Base-by-base conservation (phyloP, 2,888 invertebrate genomes). In the Cloeon dipterum region DNA sequence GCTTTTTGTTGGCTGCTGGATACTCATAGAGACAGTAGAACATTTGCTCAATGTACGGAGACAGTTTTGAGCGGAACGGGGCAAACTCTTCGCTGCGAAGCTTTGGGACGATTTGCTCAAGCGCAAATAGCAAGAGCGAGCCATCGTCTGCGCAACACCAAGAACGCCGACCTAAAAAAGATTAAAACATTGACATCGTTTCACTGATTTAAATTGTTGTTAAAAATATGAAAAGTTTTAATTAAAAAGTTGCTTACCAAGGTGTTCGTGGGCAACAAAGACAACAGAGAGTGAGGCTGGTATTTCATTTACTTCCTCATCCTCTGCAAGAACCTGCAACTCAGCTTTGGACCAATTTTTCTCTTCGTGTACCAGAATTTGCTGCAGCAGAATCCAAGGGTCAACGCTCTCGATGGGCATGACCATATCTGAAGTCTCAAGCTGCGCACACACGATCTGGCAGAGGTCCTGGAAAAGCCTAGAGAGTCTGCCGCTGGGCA, bases 1-100 rank as follows among this genome's bases (percentile, higher is more conserved):
- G 69, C 48, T 73, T 74, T 50, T 70, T 76, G 40, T 67, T 71
- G n/a, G n/a, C n/a, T n/a, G n/a, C n/a, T 1, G 81, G 81, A 57
- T 82, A 78, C 2, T 76, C 75, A 53, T 78, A 91, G 2, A 93
- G 59, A 53, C 93, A 93, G 54, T 70, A 88, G 40, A 76, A 65
- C 41, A 74, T 68, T 57, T 93, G 91, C 49, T 91, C 91, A 49
- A 89, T 62, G 45, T 77, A 71, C 45, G 77, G 74, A 40, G 68
- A 69, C 3, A 86, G 64, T 50, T 74, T 72, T 47, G 74, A 72
- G 33, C 73, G 60, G 20, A 66, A 62, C 33, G 63, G 59, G 16
- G 69, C 66, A 34, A 74, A 64, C 5, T 69, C 62, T 14, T 75
- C 73, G 1, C 73, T 68, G 40, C 71, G 63, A 26, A 78, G 49